Base-by-base conservation (phyloP, 1,140 invertebrate genomes). In the Lysiphlebus fabarum region DNA sequence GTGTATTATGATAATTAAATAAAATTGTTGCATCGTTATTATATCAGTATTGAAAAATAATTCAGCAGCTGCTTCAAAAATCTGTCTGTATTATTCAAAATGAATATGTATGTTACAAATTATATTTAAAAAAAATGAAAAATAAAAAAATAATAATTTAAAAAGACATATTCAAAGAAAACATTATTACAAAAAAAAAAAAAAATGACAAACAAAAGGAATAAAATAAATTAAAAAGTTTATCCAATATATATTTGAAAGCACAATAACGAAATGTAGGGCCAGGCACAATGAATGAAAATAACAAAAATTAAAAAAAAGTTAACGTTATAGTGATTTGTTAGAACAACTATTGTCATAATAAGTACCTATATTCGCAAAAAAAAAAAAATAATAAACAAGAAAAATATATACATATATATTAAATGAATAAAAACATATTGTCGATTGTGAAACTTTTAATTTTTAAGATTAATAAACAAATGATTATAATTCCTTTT, bases 231-330 rank as follows among this genome's bases (percentile, higher is more conserved):
- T 42, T 53, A 65, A 67, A 63, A 72, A 62, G 70, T 77, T 72
- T 70, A 77, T 73, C 72, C 69, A 75, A 44, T 50, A 61, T 58
- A 63, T 48, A 63, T 51, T 60, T 75, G 75, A 68, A 75, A 77
- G 75, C 76, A 78, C 76, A 78, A 78, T 77, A 76, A 76, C 69
- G 69, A 76, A 67, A 76, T 76, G 74, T 78, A 78, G 75, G 76
- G 76, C 76, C 76, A 78, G 73, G 77, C 77, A 79, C 77, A 79
- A 79, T 78, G 77, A 54, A 54, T 44, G 17, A 54, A 49, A 78
- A 77, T 75, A 75, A 76, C 76, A 73, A 72, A 17, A 17, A 17
- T 17, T 17, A 17, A 17, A 17, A 17, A 17, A 17, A 17, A 17
- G 17, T 17, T 72, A 70, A 77, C 73, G 70, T 77, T 77, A 71